These are phyloP conservation scores for Hystrix brachyura DNA, from an alignment of 2,113 vertebrate species.

Conservation along the genomic window DNA sequence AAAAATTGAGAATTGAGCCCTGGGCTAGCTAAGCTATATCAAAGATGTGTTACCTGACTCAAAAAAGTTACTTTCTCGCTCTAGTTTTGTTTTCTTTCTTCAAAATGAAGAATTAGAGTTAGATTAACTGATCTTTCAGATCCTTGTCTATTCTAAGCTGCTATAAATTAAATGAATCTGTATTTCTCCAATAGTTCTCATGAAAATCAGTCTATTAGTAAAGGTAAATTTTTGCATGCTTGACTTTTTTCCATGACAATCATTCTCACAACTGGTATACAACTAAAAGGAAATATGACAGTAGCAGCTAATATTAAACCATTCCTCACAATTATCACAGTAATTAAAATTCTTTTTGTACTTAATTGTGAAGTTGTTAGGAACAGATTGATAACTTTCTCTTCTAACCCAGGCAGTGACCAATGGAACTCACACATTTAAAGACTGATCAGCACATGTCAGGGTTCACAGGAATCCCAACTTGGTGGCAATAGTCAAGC, in stretches of 20 bases:
- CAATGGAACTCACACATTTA: background rate
- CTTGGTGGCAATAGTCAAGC: background rate
- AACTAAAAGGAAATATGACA: background rate
- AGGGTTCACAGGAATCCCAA: background rate
- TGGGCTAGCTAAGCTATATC: background rate
- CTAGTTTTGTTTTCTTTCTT: background rate
- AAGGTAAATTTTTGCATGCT: background rate
- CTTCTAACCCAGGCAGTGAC: background rate
- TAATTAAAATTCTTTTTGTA: background rate
- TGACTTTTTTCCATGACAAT: background rate
- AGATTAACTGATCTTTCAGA: background rate
- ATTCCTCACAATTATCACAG: background rate
- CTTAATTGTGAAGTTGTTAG: background rate
- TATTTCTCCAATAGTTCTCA: background rate
- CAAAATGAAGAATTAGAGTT: background rate
- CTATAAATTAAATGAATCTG: background rate
- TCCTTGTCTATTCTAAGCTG: background rate
- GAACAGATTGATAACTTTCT: background rate
- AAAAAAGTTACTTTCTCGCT: background rate
- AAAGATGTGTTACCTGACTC: background rate
- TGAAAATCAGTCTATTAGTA: background rate
- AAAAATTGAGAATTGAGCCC: background rate
- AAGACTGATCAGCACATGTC: background rate
- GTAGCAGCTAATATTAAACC: background rate
- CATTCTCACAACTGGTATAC: background rate